A percentile compares a stretch with the other conserved stretches of the same genome.
phyloP scores from a whole-genome alignment of 2,113 vertebrate genomes.

The Amphilophus citrinellus region DNA sequence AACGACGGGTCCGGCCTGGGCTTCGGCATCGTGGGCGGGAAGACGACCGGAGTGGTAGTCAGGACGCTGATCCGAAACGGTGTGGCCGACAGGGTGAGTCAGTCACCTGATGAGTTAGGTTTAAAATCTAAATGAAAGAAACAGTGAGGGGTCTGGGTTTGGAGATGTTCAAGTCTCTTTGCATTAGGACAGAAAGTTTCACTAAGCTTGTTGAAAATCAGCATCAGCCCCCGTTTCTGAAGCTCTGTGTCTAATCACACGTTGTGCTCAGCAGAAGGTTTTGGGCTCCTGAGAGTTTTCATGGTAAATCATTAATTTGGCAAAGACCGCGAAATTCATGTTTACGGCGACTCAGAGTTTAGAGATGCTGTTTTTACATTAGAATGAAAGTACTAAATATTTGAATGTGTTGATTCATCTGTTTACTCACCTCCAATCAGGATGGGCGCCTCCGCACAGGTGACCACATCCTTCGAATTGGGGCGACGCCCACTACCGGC shows the following conservation, averaged over 20 bases:
- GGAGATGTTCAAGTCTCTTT: too few relatives aligned
- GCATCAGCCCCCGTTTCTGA: neutral
- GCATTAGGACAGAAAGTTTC: neutral
- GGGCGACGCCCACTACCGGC: conserved; percentile 88
- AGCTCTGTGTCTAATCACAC: neutral
- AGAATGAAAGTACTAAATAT: neutral
- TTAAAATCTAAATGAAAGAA: neutral
- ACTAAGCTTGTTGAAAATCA: neutral
- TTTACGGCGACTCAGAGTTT: too few relatives aligned
- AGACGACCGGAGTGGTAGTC: conserved; percentile 90
- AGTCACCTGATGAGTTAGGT: neutral
- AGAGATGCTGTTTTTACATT: neutral
- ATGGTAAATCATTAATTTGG: too few relatives aligned
- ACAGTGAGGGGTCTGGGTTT: neutral
- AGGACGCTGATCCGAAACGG: conserved; percentile 91
- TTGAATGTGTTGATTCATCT: neutral
- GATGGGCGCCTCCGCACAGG: conserved; percentile 92
- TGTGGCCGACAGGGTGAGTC: conserved; percentile 84
- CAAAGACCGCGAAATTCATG: too few relatives aligned
- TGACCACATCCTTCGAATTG: conserved; percentile 95
- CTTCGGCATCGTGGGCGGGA: conserved; percentile 97
- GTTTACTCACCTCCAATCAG: conserved; percentile 75
- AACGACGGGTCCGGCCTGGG: conserved; percentile 96
- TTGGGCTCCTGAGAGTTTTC: too few relatives aligned
- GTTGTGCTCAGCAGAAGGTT: neutral